Evolutionary conservation across 2,113 vertebrate species (phyloP), one percentile per base, ranked within the genome.

Genomic region (Bos javanicus): DNA sequence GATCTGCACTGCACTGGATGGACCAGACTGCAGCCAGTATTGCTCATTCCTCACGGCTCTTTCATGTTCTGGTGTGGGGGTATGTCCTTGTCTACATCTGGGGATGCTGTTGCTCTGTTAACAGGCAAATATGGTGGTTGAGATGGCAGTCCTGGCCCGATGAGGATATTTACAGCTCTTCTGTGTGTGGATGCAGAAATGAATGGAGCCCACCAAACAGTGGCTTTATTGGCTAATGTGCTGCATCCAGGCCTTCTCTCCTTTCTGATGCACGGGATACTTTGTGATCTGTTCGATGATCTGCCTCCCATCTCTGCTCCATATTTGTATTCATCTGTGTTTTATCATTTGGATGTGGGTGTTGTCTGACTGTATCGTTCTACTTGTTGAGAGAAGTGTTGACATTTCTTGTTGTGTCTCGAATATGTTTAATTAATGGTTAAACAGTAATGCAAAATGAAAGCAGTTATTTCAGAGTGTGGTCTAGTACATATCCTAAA

Each of bases 221-320:
- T 26, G 88, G n/a, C 23, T 87, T 87, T 39, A 87, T 90, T 81
- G 90, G 64, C 78, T 88, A 9, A 50, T 33, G 13, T 25, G 76
- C 74, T 52, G 54, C 92, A 1, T 52, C 90, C 43, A 13, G 1
- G n/a, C 86, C 67, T 59, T 13, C 19, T 95, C 25, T 82, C 3
- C 81, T 62, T 83, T 26, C 62, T 82, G 48, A 83, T 71, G 15
- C 71, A 52, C 14, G 12, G 83, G 1, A 0, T 67, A 46, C 13
- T 90, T 67, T 54, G 57, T 50, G 46, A 67, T 26, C 50, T 1
- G 2, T 17, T 62, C 39, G 57, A 93, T 50, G 11, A 14, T 52
- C 80, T 74, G 46, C 52, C 87, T 97, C 60, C 96, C 84, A 33
- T 98, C 94, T 98, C 67, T 43, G 74, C 97, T 89, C 98, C 94